Percentiles rank a stretch among this genome's conserved stretches.
Evolutionary conservation across 1,140 invertebrate genomes (phyloP).

Genomic region (Panulirus ornatus): DNA sequence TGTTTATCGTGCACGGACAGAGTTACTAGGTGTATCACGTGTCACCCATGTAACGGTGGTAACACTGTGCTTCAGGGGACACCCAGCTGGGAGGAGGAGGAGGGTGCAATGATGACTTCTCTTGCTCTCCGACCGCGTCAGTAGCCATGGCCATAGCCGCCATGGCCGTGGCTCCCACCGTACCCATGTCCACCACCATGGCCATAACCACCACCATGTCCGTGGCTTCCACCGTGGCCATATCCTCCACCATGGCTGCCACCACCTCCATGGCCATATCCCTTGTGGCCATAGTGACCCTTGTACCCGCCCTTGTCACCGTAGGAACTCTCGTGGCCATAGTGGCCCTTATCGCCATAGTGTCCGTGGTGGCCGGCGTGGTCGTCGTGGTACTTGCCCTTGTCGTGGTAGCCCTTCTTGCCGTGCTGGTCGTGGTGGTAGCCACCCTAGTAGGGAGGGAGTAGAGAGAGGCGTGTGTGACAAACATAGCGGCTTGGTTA

Average conservation of each 20-base stretch:
- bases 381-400: slow-evolving; percentile 41
- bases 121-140: neutral
- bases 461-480: neutral
- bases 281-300: slow-evolving; percentile 62
- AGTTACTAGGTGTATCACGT: too few relatives aligned
- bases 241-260: neutral
- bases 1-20: too few relatives aligned
- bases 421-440: slow-evolving; percentile 45
- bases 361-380: slow-evolving; percentile 45
- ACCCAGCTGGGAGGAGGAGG: too few relatives aligned
- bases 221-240: slow-evolving; percentile 48
- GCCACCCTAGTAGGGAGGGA: neutral
- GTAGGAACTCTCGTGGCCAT: slow-evolving; percentile 57
- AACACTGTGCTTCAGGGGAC: too few relatives aligned
- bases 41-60: too few relatives aligned
- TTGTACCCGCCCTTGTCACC: slow-evolving; percentile 64
- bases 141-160: slow-evolving; percentile 49
- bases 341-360: slow-evolving; percentile 50
- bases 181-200: slow-evolving; percentile 25
- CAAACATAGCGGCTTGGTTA: too few relatives aligned
- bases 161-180: slow-evolving; percentile 42
- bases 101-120: too few relatives aligned
- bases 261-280: slow-evolving; percentile 10
- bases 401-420: slow-evolving; percentile 65
- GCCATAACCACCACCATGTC: too few relatives aligned